These are phyloP conservation scores for Aphyosemion australe DNA, from an alignment of 2,113 vertebrate genomes.

Conservation along the genomic window DNA sequence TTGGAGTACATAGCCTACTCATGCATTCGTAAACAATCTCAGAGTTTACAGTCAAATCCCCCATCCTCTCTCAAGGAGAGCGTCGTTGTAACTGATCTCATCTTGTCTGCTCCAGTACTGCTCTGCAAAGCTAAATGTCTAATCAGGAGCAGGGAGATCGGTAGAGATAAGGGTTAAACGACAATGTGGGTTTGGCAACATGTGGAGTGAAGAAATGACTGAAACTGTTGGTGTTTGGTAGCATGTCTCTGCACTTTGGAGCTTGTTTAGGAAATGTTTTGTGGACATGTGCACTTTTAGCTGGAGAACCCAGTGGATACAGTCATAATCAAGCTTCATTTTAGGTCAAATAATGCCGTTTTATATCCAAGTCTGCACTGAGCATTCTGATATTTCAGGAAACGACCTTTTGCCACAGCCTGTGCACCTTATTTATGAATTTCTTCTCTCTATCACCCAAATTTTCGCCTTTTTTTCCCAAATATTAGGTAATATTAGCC, in stretches of 20 bases:
- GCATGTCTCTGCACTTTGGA: conserved; percentile 8
- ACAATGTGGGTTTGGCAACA: conserved; percentile 68
- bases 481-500: no score
- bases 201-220: conserved; percentile 23
- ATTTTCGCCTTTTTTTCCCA: no score
- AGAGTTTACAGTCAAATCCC: conserved; percentile 12
- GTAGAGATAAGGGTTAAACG: conserved; percentile 75
- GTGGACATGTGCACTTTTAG: neutral
- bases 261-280: conserved; percentile 3
- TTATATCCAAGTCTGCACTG: neutral
- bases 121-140: conserved; percentile 62
- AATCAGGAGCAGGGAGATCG: conserved; percentile 75
- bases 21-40: neutral
- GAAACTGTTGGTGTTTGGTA: conserved; percentile 32
- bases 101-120: conserved; percentile 52
- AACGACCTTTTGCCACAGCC: neutral
- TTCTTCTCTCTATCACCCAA: neutral
- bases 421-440: neutral
- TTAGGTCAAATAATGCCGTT: neutral
- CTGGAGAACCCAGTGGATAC: conserved; percentile 8
- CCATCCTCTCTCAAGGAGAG: conserved; percentile 48
- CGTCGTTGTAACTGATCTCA: conserved; percentile 67
- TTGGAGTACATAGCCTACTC: conserved; percentile 1
- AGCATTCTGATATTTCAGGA: neutral
- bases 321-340: no score